Evolutionary conservation across 2,888 invertebrate genomes (phyloP).

Genomic region (Dryobotodes eremita): DNA sequence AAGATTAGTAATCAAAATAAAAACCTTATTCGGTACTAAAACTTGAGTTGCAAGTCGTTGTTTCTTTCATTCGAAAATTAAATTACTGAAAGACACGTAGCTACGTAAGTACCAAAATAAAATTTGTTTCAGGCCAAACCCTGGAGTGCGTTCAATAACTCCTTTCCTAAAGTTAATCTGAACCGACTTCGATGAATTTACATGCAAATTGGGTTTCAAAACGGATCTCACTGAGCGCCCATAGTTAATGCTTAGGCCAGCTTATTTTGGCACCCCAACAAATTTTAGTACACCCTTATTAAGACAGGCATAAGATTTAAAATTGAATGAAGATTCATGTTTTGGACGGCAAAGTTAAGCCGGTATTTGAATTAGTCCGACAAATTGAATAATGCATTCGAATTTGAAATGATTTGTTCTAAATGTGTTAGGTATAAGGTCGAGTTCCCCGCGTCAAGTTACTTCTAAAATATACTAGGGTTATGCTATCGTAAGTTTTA

Average conservation of each 20-base stretch:
- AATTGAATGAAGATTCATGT: slow-evolving; percentile 32
- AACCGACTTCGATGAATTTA: slow-evolving; percentile 86
- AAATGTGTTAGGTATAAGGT: slow-evolving; percentile 59
- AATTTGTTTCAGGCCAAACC: slow-evolving; percentile 47
- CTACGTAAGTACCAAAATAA: slow-evolving; percentile 32
- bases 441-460: slow-evolving; percentile 51
- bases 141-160: slow-evolving; percentile 76
- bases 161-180: slow-evolving; percentile 83
- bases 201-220: slow-evolving; percentile 88
- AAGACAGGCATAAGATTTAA: slow-evolving; percentile 19
- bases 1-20: neutral
- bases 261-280: slow-evolving; percentile 31
- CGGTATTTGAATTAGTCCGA: slow-evolving; percentile 75
- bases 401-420: slow-evolving; percentile 64
- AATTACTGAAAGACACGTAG: slow-evolving; percentile 24
- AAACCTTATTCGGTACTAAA: neutral
- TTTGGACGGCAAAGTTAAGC: slow-evolving; percentile 56
- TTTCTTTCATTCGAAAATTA: slow-evolving; percentile 23
- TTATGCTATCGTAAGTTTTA: slow-evolving; percentile 68
- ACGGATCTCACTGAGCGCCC: slow-evolving; percentile 84
- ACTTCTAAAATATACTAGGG: slow-evolving; percentile 40
- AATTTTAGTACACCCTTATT: slow-evolving; percentile 33
- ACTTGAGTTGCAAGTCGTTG: neutral
- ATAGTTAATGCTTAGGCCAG: slow-evolving; percentile 80
- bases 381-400: slow-evolving; percentile 72